Evolutionary conservation across 2,113 vertebrate genomes (phyloP).

Genomic region (Chlamydotis undulata): DNA sequence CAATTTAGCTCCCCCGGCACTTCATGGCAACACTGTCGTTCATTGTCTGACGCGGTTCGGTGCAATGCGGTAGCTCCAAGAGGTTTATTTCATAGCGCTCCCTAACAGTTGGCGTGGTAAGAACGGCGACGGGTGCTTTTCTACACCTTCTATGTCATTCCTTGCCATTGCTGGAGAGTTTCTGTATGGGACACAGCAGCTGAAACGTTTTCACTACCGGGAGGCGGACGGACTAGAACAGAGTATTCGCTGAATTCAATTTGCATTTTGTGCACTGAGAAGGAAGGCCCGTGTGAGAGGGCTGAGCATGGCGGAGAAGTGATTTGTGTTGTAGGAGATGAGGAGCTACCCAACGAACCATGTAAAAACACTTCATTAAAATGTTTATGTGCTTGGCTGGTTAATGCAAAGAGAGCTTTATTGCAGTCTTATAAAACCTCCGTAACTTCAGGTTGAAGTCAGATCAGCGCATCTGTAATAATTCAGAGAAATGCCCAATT

Average conservation of each 20-base stretch:
- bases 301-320: conserved; percentile 9
- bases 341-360: conserved; percentile 77
- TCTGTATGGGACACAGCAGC: not conserved
- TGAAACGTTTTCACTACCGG: not conserved
- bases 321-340: conserved; percentile 75
- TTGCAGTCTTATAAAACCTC: conserved; percentile 72
- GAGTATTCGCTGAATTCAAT: conserved; percentile 18
- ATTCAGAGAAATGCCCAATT: conserved; percentile 19
- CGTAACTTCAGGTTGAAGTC: conserved; percentile 64
- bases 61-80: not conserved
- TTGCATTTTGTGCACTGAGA: conserved; percentile 49
- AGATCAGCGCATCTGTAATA: conserved; percentile 50
- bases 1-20: not conserved
- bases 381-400: conserved; percentile 80
- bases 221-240: not conserved
- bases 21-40: not conserved
- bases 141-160: not conserved
- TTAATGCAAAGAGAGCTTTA: conserved; percentile 82
- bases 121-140: not conserved
- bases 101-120: not conserved
- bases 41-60: not conserved
- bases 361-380: conserved; percentile 86
- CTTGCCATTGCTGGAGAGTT: not conserved
- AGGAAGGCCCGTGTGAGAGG: conserved; percentile 21
- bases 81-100: not conserved